Evolutionary conservation across 2,797 vertebrate species (phyloP).

Genomic region (Lophius americanus): DNA sequence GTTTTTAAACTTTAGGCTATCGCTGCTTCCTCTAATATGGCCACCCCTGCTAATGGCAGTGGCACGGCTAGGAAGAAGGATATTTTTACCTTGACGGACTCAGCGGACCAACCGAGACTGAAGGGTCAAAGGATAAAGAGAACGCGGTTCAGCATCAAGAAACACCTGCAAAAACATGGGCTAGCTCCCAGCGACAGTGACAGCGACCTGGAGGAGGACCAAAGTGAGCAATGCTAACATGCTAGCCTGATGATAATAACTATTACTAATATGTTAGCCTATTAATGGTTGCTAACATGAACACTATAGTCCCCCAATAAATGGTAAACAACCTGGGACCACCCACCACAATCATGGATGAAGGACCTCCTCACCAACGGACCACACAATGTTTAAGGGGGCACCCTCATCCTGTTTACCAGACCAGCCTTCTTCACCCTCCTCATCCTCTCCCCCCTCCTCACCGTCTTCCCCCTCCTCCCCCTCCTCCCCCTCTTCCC

Average conservation of each 20-base stretch:
- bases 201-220: slow-evolving; percentile 81
- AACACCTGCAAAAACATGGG: slow-evolving; percentile 87
- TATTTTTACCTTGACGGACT: slow-evolving; percentile 58
- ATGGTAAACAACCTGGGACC: too few species aligned
- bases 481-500: too few species aligned
- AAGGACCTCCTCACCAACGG: too few species aligned
- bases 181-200: slow-evolving; percentile 84
- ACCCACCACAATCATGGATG: too few species aligned
- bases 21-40: neutral
- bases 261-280: too few species aligned
- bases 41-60: slow-evolving; percentile 29
- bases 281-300: too few species aligned
- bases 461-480: too few species aligned
- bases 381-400: too few species aligned
- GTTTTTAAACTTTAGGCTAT: slow-evolving; percentile 41
- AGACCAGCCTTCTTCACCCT: too few species aligned
- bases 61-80: slow-evolving; percentile 44
- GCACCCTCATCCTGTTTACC: too few species aligned
- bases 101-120: slow-evolving; percentile 81
- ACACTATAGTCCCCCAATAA: too few species aligned
- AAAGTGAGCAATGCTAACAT: slow-evolving; percentile 76
- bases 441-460: too few species aligned
- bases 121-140: slow-evolving; percentile 83
- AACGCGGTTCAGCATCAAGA: slow-evolving; percentile 86
- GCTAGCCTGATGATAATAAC: neutral